Conservation (phyloP, 2,113 vertebrate genomes). For the Suricata suricatta region DNA sequence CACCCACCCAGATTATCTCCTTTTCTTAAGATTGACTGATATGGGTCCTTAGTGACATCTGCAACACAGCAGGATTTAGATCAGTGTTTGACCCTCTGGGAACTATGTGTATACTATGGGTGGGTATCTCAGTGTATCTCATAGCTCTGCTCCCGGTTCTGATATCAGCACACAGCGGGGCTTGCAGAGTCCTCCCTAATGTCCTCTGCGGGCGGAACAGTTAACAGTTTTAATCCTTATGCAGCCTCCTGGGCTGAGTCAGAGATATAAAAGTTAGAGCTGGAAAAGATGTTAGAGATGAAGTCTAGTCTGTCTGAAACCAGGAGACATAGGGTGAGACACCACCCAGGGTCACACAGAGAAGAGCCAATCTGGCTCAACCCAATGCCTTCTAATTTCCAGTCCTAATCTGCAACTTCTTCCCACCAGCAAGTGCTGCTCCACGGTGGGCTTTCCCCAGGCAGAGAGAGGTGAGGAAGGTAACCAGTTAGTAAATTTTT, state of each 20-base stretch:
- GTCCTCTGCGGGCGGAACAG: not conserved
- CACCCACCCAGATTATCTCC: not conserved
- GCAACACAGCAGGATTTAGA: not conserved
- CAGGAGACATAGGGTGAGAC: not conserved
- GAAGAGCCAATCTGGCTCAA: accelerated
- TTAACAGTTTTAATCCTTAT: not conserved
- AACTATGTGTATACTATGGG: too few species aligned
- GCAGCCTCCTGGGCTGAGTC: not conserved
- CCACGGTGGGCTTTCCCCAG: not conserved
- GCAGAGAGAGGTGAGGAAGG: not conserved
- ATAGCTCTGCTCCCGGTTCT: not conserved
- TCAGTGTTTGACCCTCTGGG: not conserved
- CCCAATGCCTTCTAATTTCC: not conserved
- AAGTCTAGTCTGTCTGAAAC: not conserved
- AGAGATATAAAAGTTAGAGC: not conserved
- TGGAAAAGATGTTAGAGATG: not conserved
- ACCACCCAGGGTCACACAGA: not conserved
- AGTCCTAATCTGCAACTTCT: not conserved
- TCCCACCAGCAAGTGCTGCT: not conserved
- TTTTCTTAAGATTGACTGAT: not conserved
- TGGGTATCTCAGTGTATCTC: not conserved
- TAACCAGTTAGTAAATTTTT: not conserved
- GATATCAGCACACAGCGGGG: not conserved
- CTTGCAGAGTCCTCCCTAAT: too few species aligned
- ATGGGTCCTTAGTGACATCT: not conserved